Evolutionary conservation across 2,888 invertebrate genomes (phyloP), one percentile per base, ranked within the genome.

Genomic region (Dascillus cervinus): DNA sequence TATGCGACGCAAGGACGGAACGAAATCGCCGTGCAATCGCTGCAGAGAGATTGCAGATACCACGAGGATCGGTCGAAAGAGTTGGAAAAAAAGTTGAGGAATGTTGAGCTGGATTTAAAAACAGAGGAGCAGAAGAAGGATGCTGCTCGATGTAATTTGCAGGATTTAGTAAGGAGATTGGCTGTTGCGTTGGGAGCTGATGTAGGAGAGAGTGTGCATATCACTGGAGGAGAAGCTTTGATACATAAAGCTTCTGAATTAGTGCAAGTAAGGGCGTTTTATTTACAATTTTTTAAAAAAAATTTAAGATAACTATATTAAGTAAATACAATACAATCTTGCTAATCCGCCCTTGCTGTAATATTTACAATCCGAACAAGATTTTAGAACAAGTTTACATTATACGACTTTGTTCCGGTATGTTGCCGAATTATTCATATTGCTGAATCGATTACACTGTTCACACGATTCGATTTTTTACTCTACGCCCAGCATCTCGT

Each of bases 11-110:
- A 63, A 37, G 76, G 78, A 2, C 67, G 82, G 42, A 73, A 69
- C 41, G 88, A 89, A 52, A 73, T 79, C 36, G 75, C 82, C 2
- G 67, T 85, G 23, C 81, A 84, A 54, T 79, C 82, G 0, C 62
- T 85, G 27, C 82, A 85, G 48, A 72, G 86, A 37, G 88, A 65
- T 34, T 50, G 49, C 23, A 56, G 59, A 30, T 73, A 72, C 45
- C 74, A 79, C 46, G 86, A 85, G 54, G 87, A 88, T 28, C 79
- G 81, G 55, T 72, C 76, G 22, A 82, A 83, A 47, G 87, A 88
- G 44, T 64, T 84, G 29, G 79, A 85, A 49, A 77, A 79, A 50
- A 84, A 82, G 57, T 66, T 83, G 24, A 73, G 84, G 23, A 73
- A 76, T 37, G 64, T 86, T 20, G 87, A 88, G 60, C 58, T 80